These are phyloP conservation scores for Pediacus dermestoides DNA, from an alignment of 2,888 invertebrate genomes.

Conservation along the genomic window DNA sequence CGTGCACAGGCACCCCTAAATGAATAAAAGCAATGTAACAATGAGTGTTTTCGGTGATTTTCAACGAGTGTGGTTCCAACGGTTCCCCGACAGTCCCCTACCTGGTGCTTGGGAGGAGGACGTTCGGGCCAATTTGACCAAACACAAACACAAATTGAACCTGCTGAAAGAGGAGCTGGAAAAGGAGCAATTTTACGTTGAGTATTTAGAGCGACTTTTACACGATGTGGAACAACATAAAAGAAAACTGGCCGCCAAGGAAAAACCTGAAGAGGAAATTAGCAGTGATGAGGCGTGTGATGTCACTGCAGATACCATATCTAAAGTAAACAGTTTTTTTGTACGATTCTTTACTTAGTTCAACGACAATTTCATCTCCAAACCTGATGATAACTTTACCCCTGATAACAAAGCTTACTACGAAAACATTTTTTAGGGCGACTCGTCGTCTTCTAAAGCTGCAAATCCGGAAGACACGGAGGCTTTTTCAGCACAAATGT, in stretches of 20 bases:
- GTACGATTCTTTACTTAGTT: conserved; percentile 20
- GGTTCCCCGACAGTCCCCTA: conserved; percentile 85
- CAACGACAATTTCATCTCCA: too few species aligned
- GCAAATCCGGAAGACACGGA: conserved; percentile 38
- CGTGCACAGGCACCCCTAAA: too few species aligned
- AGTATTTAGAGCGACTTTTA: conserved; percentile 79
- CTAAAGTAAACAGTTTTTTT: conserved; percentile 41
- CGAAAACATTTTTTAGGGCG: too few species aligned
- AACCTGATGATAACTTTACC: too few species aligned
- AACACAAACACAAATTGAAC: conserved; percentile 83
- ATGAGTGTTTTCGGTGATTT: conserved; percentile 90
- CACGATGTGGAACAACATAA: conserved; percentile 84
- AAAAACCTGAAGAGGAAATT: conserved; percentile 27
- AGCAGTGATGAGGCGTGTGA: conserved; percentile 28
- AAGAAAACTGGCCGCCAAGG: conserved; percentile 52
- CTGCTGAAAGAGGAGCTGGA: conserved; percentile 80
- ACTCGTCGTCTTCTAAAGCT: too few species aligned
- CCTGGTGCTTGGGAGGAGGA: conserved; percentile 93
- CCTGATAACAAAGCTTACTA: too few species aligned
- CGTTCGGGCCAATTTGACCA: conserved; percentile 83
- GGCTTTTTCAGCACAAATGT: conserved; percentile 57
- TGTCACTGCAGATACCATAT: conserved; percentile 40
- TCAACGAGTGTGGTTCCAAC: conserved; percentile 86
- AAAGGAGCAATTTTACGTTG: conserved; percentile 87
- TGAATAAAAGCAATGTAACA: too few species aligned